Evolutionary conservation across 1,140 invertebrate species (phyloP), one percentile per base, ranked within the genome.

Genomic region (Bombyx mori): DNA sequence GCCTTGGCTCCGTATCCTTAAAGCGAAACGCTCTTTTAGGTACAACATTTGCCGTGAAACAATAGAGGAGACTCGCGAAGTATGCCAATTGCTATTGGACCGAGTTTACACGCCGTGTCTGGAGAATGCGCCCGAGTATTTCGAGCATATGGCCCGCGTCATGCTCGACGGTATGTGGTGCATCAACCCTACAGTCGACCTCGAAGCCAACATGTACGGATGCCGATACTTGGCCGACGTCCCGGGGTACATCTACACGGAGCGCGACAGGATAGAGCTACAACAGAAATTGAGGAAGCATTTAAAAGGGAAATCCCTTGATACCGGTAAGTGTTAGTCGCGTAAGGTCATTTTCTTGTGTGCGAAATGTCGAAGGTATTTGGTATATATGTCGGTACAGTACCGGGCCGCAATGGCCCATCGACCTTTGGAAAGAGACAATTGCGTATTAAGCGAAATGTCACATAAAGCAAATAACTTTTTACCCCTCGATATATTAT

Each of bases 21-120:
- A 2, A 35, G 26, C 26, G 2, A 35, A 35, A 3, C 26, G 4
- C 1, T 9, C 42, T 58, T 69, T 26, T 76, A 90, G 89, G 54
- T 92, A 90, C 73, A 93, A 92, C 68, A 73, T 93, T 8, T 89
- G 87, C 62, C 73, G 83, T 6, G 79, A 79, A 8, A 83, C 75
- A 18, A 49, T 82, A 0, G 71, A 83, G 6, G 88, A 89, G 57
- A 89, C 89, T 0, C 73, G 66, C 7, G 65, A 82, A 66, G 77
- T 88, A 1, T 89, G 86, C 49, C 63, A 79, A 35, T 61, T 77
- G 2, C 55, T 90, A 2, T 61, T 71, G 1, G 77, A 83, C 0
- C 66, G 86, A 22, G 80, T 88, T 0, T 89, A 75, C 63, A 74
- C 68, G 1, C 88, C 88, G 0, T 76, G 68, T 18, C 56, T 90